Percentiles rank a stretch among this genome's conserved stretches.
These are phyloP conservation scores for Tautogolabrus adspersus DNA, from an alignment of 2,113 vertebrate species.

Conservation along the genomic window DNA sequence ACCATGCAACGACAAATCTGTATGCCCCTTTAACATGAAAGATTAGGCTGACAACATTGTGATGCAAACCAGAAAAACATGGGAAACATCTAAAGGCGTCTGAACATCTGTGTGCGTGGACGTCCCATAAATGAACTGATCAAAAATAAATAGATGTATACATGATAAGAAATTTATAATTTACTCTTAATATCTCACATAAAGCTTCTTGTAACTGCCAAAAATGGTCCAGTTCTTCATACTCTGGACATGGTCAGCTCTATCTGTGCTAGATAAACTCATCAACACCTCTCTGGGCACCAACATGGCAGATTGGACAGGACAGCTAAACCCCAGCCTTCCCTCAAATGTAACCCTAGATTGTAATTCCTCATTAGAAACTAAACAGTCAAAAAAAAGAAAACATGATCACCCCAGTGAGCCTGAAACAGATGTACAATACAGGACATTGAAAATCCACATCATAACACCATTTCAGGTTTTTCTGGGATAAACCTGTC, in stretches of 20 bases:
- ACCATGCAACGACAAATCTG: conserved; percentile 27
- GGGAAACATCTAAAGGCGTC: conserved; percentile 69
- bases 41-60: conserved; percentile 75
- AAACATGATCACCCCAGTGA: conserved; percentile 29
- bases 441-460: conserved; percentile 12
- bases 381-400: conserved; percentile 2
- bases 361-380: conserved; percentile 78
- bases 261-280: conserved; percentile 75
- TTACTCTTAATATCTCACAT: conserved; percentile 87
- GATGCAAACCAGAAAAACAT: conserved; percentile 62
- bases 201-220: conserved; percentile 84
- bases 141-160: conserved; percentile 95
- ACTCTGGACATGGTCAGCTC: conserved; percentile 71
- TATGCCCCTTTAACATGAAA: conserved; percentile 46
- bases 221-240: conserved; percentile 68
- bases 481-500: conserved; percentile 28
- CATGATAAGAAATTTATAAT: conserved; percentile 91
- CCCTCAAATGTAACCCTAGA: conserved; percentile 80
- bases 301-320: conserved; percentile 64
- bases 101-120: conserved; percentile 77
- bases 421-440: conserved; percentile 33
- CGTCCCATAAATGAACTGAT: conserved; percentile 84
- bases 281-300: conserved; percentile 67
- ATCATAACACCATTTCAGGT: conserved; percentile 18
- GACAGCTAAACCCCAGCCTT: conserved; percentile 73